These are phyloP conservation scores for Neoniphon sammara DNA, from an alignment of 2,797 vertebrate genomes.

Conservation along the genomic window DNA sequence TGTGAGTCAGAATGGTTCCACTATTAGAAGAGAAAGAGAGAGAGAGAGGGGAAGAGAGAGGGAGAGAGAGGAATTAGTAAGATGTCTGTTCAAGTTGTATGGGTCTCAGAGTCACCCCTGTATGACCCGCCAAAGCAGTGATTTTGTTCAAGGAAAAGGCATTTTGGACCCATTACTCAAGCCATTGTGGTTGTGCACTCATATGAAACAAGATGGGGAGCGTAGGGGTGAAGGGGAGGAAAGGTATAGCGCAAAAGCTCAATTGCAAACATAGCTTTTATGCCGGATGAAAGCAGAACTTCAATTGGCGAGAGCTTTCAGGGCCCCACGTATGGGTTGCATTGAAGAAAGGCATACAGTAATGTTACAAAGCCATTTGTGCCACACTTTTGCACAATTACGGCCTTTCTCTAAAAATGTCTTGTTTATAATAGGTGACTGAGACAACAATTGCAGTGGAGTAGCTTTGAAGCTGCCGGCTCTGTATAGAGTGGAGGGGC, in stretches of 20 bases:
- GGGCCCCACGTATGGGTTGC: slow-evolving; percentile 67
- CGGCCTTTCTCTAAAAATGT: slow-evolving; percentile 78
- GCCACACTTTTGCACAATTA: slow-evolving; percentile 83
- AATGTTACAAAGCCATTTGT: slow-evolving; percentile 83
- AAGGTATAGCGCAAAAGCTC: slow-evolving; percentile 78
- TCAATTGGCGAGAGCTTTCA: slow-evolving; percentile 82
- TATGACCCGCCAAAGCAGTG: slow-evolving; percentile 72
- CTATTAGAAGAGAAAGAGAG: slow-evolving; percentile 61
- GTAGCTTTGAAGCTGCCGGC: slow-evolving; percentile 78
- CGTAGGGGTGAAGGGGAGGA: slow-evolving; percentile 69
- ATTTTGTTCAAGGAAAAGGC: slow-evolving; percentile 73
- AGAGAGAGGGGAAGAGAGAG: slow-evolving; percentile 36
- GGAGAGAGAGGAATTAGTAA: slow-evolving; percentile 66
- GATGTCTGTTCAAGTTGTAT: slow-evolving; percentile 68
- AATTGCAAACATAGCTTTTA: slow-evolving; percentile 81
- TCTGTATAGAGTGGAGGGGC: slow-evolving; percentile 57
- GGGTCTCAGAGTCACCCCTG: slow-evolving; percentile 69
- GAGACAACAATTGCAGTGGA: slow-evolving; percentile 78
- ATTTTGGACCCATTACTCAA: slow-evolving; percentile 80
- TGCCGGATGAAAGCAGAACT: slow-evolving; percentile 83
- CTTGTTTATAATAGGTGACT: slow-evolving; percentile 83
- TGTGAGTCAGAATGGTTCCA: slow-evolving; percentile 57
- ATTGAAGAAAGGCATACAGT: slow-evolving; percentile 80
- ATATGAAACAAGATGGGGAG: slow-evolving; percentile 74
- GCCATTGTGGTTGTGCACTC: slow-evolving; percentile 75